phyloP scores from a whole-genome alignment of 2,888 invertebrate genomes.

The Blastobasis lacticolella region DNA sequence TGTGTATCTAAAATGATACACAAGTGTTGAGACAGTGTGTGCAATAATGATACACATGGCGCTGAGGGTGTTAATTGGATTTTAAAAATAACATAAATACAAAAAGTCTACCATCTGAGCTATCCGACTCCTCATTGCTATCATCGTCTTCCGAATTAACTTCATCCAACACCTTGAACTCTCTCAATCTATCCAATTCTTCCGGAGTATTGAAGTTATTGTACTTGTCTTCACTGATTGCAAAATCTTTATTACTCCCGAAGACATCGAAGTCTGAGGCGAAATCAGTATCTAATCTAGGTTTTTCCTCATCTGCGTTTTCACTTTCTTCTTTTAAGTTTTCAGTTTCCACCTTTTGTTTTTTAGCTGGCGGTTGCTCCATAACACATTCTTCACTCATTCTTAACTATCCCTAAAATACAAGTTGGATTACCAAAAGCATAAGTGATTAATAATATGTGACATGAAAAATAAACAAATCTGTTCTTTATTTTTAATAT shows the following conservation, averaged over 20 bases:
- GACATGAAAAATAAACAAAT: too few relatives aligned
- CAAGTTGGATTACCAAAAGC: too few relatives aligned
- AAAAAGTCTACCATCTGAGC: constrained; percentile 42
- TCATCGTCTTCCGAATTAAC: constrained; percentile 59
- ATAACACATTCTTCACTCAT: constrained; percentile 21
- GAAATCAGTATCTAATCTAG: constrained; percentile 7
- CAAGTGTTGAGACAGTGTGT: too few relatives aligned
- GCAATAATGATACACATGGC: too few relatives aligned
- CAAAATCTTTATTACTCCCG: constrained; percentile 12
- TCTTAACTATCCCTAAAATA: not conserved
- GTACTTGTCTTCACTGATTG: constrained; percentile 28
- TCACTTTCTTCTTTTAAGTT: not conserved
- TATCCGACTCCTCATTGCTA: constrained; percentile 51
- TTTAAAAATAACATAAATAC: too few relatives aligned
- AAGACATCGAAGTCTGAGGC: constrained; percentile 16
- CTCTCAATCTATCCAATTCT: constrained; percentile 47
- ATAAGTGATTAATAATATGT: too few relatives aligned
- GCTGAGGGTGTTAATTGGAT: not conserved
- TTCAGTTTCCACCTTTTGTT: constrained; percentile 24
- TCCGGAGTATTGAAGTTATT: constrained; percentile 37
- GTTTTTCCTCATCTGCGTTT: not conserved
- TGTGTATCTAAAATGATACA: too few relatives aligned
- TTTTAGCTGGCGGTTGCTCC: constrained; percentile 32
- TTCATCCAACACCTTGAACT: constrained; percentile 63
- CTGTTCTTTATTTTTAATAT: too few relatives aligned